phyloP scores from a whole-genome alignment of 2,888 invertebrate species.

The Theretra japonica region DNA sequence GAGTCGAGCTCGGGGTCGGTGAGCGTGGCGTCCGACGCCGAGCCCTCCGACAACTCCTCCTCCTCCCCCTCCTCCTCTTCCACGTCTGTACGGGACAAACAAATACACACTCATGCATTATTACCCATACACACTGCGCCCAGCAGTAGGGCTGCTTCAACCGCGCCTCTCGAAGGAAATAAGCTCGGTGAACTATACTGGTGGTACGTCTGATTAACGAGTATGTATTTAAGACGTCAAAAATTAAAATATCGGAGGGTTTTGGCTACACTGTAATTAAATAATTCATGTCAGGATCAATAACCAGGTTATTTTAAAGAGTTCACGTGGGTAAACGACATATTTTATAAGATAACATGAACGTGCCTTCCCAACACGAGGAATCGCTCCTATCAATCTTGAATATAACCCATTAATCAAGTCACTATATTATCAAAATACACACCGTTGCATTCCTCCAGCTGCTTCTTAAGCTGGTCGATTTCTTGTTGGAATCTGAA shows the following conservation, averaged over 20 bases:
- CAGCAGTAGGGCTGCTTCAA: not conserved
- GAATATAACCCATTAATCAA: too few species aligned
- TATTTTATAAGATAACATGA: too few species aligned
- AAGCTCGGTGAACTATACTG: not conserved
- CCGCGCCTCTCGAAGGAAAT: not conserved
- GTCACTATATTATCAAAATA: constrained; percentile 34
- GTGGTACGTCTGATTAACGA: too few species aligned
- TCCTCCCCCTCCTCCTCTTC: constrained; percentile 67
- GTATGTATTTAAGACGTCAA: too few species aligned
- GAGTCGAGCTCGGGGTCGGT: constrained; percentile 80
- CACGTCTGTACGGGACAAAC: constrained; percentile 37
- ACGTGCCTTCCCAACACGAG: too few species aligned
- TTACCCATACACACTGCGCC: not conserved
- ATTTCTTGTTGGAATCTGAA: constrained; percentile 96
- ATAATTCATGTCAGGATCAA: too few species aligned
- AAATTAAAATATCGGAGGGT: too few species aligned
- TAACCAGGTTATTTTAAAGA: too few species aligned
- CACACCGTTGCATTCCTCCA: constrained; percentile 89
- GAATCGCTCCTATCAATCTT: too few species aligned
- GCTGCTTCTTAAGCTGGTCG: constrained; percentile 93
- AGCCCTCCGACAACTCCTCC: constrained; percentile 70
- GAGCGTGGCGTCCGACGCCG: constrained; percentile 78
- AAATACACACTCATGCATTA: too few species aligned
- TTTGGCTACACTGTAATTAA: too few species aligned
- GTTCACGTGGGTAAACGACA: too few species aligned